Base-by-base conservation (phyloP, 2,113 vertebrate genomes). In the Rhynchopsitta pachyrhyncha region DNA sequence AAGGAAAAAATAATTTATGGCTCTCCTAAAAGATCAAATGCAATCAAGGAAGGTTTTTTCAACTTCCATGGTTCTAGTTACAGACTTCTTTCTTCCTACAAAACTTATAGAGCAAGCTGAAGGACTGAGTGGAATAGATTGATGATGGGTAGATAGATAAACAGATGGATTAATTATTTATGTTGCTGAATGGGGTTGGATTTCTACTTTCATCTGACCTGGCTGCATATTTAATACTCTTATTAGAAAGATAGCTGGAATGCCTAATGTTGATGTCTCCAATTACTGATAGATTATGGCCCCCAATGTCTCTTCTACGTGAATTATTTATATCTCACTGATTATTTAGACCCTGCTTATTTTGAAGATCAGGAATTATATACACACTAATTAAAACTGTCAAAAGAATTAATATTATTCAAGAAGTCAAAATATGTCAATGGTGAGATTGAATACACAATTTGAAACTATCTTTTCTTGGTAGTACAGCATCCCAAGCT, bases 161-260 rank as follows among this genome's bases (percentile, higher is more conserved):
- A 91, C 42, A 91, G 77, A 46, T n/a, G 12, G 6, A 85, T 94
- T 89, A 85, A 95, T 79, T 91, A 91, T 96, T 95, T 81, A 92
- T 86, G 29, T 52, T 84, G 31, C 66, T 91, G 83, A 92, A 89
- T 79, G 35, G 74, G 66, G 74, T 76, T 42, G 89, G 83, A 71
- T 84, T 25, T 84, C 57, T 84, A 39, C 62, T 92, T 93, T 71
- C 35, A 60, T 86, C 33, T 71, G 74, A 81, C 76, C 41, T 92
- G 49, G 14, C 39, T 95, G 52, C 62, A 91, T 87, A 85, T 92
- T 95, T 92, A 91, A 94, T 87, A 66, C 10, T 47, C 24, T 84
- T 92, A 69, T 73, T 78, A 89, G 69, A 93, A 84, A 87, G 52
- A 82, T 57, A 18, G 18, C 41, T 66, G 35, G 42, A 92, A 82